These are phyloP conservation scores for Grammomys surdaster DNA, from an alignment of 2,113 vertebrate genomes.

Conservation along the genomic window DNA sequence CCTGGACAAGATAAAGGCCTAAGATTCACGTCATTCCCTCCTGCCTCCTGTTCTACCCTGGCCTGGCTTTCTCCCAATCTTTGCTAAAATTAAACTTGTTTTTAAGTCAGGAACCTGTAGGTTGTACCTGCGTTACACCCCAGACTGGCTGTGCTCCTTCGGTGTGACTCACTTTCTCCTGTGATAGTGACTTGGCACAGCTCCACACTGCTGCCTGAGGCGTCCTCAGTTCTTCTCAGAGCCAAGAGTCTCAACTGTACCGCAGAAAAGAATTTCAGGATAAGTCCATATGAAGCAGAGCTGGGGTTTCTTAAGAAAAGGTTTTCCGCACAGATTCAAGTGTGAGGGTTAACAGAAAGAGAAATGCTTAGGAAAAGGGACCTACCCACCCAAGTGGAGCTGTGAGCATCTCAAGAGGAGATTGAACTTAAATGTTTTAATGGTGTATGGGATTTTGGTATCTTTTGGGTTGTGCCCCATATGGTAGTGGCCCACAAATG, in stretches of 20 bases:
- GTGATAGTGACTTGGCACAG: not conserved
- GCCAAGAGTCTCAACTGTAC: not conserved
- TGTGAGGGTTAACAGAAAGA: not conserved
- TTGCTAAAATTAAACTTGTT: constrained; percentile 78
- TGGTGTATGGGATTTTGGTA: not conserved
- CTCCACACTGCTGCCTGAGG: not conserved
- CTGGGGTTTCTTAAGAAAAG: not conserved
- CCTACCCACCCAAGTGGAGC: not conserved
- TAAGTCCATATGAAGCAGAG: not conserved
- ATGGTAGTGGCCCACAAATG: not conserved
- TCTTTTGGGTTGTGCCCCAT: not conserved
- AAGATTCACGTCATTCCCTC: constrained; percentile 15
- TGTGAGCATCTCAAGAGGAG: not conserved
- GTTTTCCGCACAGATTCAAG: not conserved
- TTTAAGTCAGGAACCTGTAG: constrained; percentile 53
- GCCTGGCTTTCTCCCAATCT: constrained; percentile 56
- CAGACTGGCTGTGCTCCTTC: not conserved
- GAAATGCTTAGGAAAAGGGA: not conserved
- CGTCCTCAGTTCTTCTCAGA: not conserved
- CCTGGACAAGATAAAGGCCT: constrained; percentile 71
- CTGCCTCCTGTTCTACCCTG: constrained; percentile 48
- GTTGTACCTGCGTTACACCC: not conserved
- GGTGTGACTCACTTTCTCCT: not conserved
- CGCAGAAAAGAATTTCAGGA: not conserved
- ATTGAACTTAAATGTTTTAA: not conserved